These are phyloP conservation scores for Amiota communis DNA, from an alignment of 2,888 invertebrate species.

Conservation along the genomic window DNA sequence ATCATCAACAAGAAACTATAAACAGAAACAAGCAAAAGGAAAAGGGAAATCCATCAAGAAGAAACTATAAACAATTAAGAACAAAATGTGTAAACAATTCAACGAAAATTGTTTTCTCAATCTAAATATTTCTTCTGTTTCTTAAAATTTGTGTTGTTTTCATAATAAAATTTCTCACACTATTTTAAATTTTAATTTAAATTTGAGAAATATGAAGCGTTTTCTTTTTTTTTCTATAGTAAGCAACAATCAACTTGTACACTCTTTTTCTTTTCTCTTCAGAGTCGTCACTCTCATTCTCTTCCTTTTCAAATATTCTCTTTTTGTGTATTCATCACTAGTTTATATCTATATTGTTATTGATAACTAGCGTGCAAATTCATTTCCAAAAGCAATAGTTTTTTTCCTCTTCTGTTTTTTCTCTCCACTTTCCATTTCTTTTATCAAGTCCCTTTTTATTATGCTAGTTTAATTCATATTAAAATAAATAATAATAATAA, in stretches of 20 bases:
- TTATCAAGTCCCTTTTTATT: conserved; percentile 2
- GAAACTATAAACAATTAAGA: neutral
- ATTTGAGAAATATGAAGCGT: neutral
- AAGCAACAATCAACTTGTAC: neutral
- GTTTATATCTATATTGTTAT: too few species aligned
- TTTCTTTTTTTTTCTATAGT: neutral
- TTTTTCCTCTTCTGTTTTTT: neutral
- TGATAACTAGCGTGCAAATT: too few species aligned
- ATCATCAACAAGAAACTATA: neutral
- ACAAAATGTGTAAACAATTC: neutral
- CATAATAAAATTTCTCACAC: neutral
- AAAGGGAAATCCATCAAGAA: neutral
- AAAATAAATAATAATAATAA: neutral
- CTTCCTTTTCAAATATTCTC: neutral
- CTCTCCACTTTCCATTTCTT: neutral
- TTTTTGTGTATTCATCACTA: neutral
- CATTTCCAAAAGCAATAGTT: too few species aligned
- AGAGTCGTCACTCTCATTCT: neutral
- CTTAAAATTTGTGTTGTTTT: too few species aligned
- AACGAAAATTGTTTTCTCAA: neutral
- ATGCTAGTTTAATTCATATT: conserved; percentile 1
- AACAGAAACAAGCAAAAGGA: neutral
- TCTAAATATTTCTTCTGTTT: too few species aligned
- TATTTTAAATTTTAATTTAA: neutral
- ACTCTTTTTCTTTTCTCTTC: neutral